Conservation (phyloP, 2,888 invertebrate genomes). For the Sphaerophoria rueppellii region DNA sequence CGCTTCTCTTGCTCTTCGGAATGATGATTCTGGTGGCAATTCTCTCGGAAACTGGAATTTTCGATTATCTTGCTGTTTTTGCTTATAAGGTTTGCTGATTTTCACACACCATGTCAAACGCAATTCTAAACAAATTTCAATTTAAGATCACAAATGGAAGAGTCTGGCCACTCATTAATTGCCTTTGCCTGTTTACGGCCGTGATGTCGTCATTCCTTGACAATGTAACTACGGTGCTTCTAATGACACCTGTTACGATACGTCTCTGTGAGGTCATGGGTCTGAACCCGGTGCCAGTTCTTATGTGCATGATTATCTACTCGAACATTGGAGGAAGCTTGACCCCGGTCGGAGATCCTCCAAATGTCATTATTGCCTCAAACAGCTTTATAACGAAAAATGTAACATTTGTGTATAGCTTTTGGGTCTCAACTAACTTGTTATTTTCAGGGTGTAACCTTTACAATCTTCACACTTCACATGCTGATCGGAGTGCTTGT, state of each 20-base stretch:
- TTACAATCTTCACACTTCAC: constrained; percentile 91
- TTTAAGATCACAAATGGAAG: constrained; percentile 86
- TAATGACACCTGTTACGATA: constrained; percentile 91
- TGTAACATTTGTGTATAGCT: constrained; percentile 75
- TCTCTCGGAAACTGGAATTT: constrained; percentile 90
- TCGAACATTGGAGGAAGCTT: constrained; percentile 96
- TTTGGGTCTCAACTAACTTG: too few relatives aligned
- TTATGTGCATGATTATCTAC: constrained; percentile 94
- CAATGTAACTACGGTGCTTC: constrained; percentile 89
- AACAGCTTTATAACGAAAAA: constrained; percentile 81
- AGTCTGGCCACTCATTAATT: constrained; percentile 89
- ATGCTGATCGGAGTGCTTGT: constrained; percentile 90
- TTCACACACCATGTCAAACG: background rate
- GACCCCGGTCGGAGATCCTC: constrained; percentile 96
- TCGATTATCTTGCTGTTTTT: constrained; percentile 89
- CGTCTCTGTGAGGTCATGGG: constrained; percentile 94
- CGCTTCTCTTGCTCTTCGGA: constrained; percentile 87
- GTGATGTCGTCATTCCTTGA: constrained; percentile 89
- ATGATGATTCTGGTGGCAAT: constrained; percentile 93
- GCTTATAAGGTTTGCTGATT: constrained; percentile 85
- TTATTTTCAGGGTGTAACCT: constrained; percentile 88
- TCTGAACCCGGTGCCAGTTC: constrained; percentile 92
- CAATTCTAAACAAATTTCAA: background rate
- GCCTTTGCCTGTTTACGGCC: constrained; percentile 87
- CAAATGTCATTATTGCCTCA: constrained; percentile 83